These are phyloP conservation scores for Tenebrosternarchus preto DNA, from an alignment of 2,113 vertebrate genomes.

Conservation along the genomic window DNA sequence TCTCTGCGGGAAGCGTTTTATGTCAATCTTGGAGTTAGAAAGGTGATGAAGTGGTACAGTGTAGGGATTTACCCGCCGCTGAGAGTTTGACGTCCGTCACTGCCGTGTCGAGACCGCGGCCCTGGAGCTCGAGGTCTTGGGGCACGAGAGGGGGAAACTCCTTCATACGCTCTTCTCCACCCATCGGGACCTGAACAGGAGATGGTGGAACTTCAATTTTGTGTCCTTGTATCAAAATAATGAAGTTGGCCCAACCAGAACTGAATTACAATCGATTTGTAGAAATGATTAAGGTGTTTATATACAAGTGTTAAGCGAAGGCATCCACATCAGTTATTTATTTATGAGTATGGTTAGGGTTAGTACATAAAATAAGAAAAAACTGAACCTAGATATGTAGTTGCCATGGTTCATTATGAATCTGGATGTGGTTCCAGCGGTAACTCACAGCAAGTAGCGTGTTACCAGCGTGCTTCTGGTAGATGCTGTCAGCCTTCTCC, in stretches of 20 bases:
- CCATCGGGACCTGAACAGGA: slow-evolving; percentile 80
- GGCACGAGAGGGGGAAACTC: slow-evolving; percentile 80
- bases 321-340: no score
- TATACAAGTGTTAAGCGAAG: no score
- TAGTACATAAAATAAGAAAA: no score
- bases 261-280: neutral
- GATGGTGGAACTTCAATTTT: neutral
- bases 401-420: no score
- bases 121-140: slow-evolving; percentile 81
- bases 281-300: no score
- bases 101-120: slow-evolving; percentile 75
- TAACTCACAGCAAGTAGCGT: slow-evolving; percentile 81
- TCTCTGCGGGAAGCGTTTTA: no score
- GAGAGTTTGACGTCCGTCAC: slow-evolving; percentile 90
- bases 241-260: no score
- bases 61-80: slow-evolving; percentile 83
- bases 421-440: neutral
- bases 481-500: slow-evolving; percentile 77
- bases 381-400: no score
- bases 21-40: no score
- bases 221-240: no score
- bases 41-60: no score
- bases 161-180: slow-evolving; percentile 87
- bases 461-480: slow-evolving; percentile 79
- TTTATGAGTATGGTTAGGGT: no score